phyloP scores from a whole-genome alignment of 1,140 invertebrate genomes.

The Penaeus japonicus region DNA sequence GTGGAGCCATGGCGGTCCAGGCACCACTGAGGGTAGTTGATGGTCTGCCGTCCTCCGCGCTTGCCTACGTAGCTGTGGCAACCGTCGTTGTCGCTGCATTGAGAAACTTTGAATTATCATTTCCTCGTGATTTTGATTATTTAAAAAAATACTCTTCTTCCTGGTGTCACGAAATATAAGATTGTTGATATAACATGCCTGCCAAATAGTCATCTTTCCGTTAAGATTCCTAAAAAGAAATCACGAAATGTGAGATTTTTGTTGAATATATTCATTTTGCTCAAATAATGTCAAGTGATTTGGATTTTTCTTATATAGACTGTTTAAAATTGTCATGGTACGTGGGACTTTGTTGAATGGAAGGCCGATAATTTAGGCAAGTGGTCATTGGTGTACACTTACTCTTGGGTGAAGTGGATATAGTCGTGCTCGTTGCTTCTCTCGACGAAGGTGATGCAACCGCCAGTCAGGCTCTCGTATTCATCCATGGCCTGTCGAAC shows the following conservation, averaged over 20 bases:
- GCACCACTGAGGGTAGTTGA: conserved; percentile 63
- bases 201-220: too few relatives aligned
- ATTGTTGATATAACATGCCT: too few relatives aligned
- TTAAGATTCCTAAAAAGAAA: too few relatives aligned
- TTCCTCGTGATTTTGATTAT: not conserved
- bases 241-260: too few relatives aligned
- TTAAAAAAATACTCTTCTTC: not conserved
- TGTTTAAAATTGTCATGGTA: not conserved
- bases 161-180: not conserved
- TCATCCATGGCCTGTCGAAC: conserved; percentile 36
- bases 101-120: not conserved
- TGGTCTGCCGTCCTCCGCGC: conserved; percentile 59
- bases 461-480: conserved; percentile 33
- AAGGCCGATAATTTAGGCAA: not conserved
- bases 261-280: too few relatives aligned
- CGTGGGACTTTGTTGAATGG: not conserved
- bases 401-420: conserved; percentile 32
- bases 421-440: conserved; percentile 36
- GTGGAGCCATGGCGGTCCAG: conserved; percentile 72
- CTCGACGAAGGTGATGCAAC: conserved; percentile 52
- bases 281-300: too few relatives aligned
- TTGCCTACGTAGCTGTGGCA: conserved; percentile 64
- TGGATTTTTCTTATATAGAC: too few relatives aligned
- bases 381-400: not conserved
- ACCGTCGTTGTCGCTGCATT: conserved; percentile 18